Evolutionary conservation across 2,797 vertebrate genomes (phyloP), one percentile per base, ranked within the genome.

Genomic region (Peromyscus melanophrys): DNA sequence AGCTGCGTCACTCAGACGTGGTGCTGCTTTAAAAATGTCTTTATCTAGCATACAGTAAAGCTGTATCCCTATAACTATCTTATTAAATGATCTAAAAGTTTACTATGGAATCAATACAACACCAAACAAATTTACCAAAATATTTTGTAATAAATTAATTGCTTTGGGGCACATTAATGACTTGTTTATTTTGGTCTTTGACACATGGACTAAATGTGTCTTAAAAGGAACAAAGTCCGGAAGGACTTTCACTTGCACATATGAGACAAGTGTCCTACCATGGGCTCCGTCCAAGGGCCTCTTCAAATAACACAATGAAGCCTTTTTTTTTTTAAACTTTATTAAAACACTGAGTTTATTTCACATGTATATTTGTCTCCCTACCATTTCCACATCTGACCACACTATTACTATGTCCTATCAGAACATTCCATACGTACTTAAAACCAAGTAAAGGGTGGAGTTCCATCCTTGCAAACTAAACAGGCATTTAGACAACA

Each of bases 31-130:
- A 23, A 90, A 46, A 83, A 29, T 14, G 55, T 77, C 57, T 57
- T 82, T 71, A 63, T 81, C 43, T 80, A 40, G 78, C 17, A 25
- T 89, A 57, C 5, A 49, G 16, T 49, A 83, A 89, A 93, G 52
- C 10, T 61, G 40, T 0, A 34, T 12, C 43, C 49, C 43, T 59
- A 4, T 23, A 78, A 8, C 52, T 27, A 7, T 37, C 27, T 80
- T 92, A 21, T 34, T 67, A 90, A 92, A 55, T 95, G 76, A 92
- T 16, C 34, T 29, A 75, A 94, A 27, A 77, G 37, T 49, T 94
- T 94, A 65, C 76, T 93, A 16, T 31, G 27, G 11, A 82, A 90
- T 27, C 46, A 83, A 52, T 31, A 25, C 31, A 91, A 75, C 27
- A 85, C 52, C 59, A 86, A 89, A 57, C 5, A 83, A 88, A 57